Conservation (phyloP, 2,113 vertebrate species). For the Marmota flaviventris region DNA sequence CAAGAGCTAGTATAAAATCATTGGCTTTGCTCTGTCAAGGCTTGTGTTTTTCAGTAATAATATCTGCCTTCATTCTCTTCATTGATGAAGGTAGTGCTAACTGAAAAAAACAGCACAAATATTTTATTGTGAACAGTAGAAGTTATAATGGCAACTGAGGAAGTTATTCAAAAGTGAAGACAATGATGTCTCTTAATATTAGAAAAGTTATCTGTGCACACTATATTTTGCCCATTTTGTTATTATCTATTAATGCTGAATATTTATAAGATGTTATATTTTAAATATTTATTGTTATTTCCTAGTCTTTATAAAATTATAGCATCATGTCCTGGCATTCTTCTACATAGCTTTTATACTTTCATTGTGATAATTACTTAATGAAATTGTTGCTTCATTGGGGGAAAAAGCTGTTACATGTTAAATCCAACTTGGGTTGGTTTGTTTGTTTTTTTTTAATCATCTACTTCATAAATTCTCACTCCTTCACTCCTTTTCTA, state of each 20-base stretch:
- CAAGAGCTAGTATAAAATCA: conserved; percentile 31
- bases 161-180: conserved; percentile 44
- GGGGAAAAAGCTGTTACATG: conserved; percentile 1
- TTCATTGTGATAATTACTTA: conserved; percentile 50
- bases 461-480: conserved; percentile 42
- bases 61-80: neutral
- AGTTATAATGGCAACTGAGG: neutral
- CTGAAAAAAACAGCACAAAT: neutral
- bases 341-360: conserved; percentile 50
- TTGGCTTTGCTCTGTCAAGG: conserved; percentile 3
- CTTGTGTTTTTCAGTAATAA: neutral
- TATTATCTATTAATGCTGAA: conserved; percentile 44
- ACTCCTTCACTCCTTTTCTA: conserved; percentile 8
- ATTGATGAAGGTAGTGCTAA: neutral
- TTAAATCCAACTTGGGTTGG: neutral
- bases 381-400: conserved; percentile 32
- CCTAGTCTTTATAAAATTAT: conserved; percentile 50
- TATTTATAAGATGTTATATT: conserved; percentile 58
- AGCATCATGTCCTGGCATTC: neutral
- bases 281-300: conserved; percentile 53
- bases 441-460: too few relatives aligned
- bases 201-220: conserved; percentile 28
- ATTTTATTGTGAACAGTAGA: conserved; percentile 46
- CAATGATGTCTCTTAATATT: neutral
- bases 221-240: conserved; percentile 42